Evolutionary conservation across 2,113 vertebrate species (phyloP).

Genomic region (Albula glossodonta): DNA sequence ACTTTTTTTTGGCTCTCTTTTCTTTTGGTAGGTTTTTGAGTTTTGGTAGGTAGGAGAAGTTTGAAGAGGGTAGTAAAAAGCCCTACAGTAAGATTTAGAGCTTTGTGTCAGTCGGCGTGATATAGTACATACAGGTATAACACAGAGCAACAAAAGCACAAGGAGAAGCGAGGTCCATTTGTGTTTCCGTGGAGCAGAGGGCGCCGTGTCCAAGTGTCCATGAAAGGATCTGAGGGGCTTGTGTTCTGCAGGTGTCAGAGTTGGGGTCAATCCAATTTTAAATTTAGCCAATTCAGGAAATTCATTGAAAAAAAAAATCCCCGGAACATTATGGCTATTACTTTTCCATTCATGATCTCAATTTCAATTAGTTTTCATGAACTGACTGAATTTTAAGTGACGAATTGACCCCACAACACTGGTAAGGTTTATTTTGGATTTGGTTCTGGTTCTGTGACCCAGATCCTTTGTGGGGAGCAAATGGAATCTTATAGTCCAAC

Average conservation of each 20-base stretch:
- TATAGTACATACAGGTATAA: background rate
- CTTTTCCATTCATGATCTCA: background rate
- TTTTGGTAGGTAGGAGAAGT: conserved; percentile 17
- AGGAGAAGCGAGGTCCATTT: background rate
- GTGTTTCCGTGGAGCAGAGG: background rate
- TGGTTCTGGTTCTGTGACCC: conserved; percentile 2
- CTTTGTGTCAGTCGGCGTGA: background rate
- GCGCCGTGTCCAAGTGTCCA: background rate
- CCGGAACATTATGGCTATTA: background rate
- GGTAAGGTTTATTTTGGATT: background rate
- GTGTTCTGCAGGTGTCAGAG: no score
- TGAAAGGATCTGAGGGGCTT: no score
- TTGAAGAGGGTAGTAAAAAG: background rate
- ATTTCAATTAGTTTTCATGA: background rate
- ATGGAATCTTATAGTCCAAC: background rate
- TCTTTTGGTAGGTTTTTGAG: conserved; percentile 26
- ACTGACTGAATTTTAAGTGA: background rate
- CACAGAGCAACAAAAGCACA: background rate
- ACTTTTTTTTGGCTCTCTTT: conserved; percentile 25
- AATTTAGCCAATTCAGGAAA: background rate
- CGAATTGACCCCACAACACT: background rate
- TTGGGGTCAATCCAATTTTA: background rate
- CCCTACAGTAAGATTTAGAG: conserved; percentile 15
- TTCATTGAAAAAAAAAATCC: background rate
- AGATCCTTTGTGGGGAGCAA: background rate